Conservation (phyloP, 2,113 vertebrate genomes). For the Corvus cornix region DNA sequence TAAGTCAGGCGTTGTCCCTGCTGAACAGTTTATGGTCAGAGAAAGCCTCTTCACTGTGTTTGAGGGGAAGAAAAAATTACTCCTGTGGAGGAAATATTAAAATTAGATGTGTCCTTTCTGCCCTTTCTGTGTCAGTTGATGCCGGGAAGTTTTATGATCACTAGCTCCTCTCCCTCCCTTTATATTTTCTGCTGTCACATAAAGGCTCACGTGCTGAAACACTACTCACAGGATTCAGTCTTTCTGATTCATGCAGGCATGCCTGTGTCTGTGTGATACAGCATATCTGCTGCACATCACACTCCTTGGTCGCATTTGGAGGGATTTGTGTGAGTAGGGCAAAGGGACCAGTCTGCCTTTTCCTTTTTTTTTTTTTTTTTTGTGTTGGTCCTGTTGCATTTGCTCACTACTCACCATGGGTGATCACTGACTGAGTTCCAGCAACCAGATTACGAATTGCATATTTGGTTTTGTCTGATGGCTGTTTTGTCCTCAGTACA, state of each 20-base stretch:
- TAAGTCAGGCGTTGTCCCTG: neutral
- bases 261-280: slow-evolving; percentile 25
- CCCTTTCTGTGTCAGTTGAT: neutral
- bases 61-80: neutral
- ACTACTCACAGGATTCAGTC: slow-evolving; percentile 1
- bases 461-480: neutral
- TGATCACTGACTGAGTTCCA: neutral
- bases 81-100: neutral
- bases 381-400: neutral
- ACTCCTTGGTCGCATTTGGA: neutral
- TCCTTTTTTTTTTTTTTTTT: neutral
- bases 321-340: neutral
- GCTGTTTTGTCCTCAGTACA: neutral
- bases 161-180: neutral
- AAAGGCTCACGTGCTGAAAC: neutral
- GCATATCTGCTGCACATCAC: slow-evolving; percentile 21
- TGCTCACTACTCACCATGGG: neutral
- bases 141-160: slow-evolving; percentile 26
- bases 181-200: slow-evolving; percentile 11
- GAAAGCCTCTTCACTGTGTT: neutral
- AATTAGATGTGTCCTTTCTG: neutral
- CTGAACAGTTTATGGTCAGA: neutral
- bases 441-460: neutral
- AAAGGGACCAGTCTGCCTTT: neutral
- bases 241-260: neutral